phyloP scores from a whole-genome alignment of 2,888 invertebrate genomes.

The Auanema sp. region DNA sequence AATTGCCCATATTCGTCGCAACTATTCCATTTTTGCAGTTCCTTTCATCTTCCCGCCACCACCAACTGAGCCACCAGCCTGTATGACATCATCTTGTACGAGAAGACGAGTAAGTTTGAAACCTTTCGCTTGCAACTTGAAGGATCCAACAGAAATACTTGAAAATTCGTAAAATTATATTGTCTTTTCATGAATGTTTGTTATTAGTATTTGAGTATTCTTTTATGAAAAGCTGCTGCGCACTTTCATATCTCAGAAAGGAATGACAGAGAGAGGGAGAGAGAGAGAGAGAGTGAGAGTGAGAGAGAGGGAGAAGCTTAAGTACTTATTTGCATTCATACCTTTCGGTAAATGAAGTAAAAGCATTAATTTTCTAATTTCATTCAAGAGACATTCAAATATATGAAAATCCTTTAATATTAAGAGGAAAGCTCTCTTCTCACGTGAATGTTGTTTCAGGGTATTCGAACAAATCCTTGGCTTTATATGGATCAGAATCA shows the following conservation, averaged over 20 bases:
- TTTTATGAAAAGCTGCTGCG: too few species aligned
- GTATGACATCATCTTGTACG: slow-evolving; percentile 27
- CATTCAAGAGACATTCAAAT: too few species aligned
- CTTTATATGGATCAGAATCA: slow-evolving; percentile 12
- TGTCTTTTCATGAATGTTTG: too few species aligned
- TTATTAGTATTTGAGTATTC: too few species aligned
- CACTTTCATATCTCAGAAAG: neutral
- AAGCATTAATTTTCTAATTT: too few species aligned
- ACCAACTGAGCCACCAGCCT: slow-evolving; percentile 28
- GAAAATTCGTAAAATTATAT: too few species aligned
- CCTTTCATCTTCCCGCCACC: slow-evolving; percentile 34
- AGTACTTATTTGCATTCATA: neutral
- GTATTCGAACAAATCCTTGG: slow-evolving; percentile 44
- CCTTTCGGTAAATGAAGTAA: neutral
- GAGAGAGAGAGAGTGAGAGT: neutral
- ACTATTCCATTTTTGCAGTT: slow-evolving; percentile 23
- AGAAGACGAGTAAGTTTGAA: slow-evolving; percentile 25
- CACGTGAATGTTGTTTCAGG: slow-evolving; percentile 22
- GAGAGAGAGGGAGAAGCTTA: slow-evolving; percentile 5
- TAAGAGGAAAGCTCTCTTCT: neutral
- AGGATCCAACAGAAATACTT: too few species aligned
- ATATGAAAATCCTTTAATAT: too few species aligned
- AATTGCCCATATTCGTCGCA: neutral
- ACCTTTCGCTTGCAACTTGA: neutral
- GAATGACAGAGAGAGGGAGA: neutral